Conservation (phyloP, 2,113 vertebrate genomes). For the Elephantulus edwardii region DNA sequence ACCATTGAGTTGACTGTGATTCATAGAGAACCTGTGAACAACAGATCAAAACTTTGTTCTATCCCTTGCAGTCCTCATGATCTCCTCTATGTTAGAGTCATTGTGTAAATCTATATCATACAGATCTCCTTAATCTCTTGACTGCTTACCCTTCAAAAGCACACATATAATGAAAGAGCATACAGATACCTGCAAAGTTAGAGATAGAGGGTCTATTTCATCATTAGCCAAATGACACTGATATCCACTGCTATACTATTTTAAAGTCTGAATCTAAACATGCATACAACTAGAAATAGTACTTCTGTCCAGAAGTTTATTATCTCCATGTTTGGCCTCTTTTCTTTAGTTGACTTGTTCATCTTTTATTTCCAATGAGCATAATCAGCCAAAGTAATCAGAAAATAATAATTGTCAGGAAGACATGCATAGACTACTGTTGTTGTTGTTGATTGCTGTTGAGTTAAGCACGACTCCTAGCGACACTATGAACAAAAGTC, state of each 20-base stretch:
- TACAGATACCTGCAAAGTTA: not conserved
- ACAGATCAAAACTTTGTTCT: too few relatives aligned
- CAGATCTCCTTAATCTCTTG: too few relatives aligned
- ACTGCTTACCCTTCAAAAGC: not conserved
- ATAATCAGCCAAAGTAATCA: not conserved
- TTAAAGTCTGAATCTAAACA: too few relatives aligned
- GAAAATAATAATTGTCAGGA: not conserved
- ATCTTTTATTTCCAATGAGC: not conserved
- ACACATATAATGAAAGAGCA: not conserved
- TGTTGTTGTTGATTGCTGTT: too few relatives aligned
- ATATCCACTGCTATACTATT: not conserved
- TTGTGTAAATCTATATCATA: too few relatives aligned
- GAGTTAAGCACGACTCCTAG: too few relatives aligned
- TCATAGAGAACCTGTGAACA: too few relatives aligned
- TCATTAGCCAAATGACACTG: not conserved
- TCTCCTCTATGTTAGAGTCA: too few relatives aligned
- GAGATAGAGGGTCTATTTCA: not conserved
- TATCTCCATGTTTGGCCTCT: not conserved
- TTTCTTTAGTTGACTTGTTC: not conserved
- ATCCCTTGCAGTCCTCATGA: too few relatives aligned
- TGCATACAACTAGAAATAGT: not conserved
- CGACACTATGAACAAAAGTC: too few relatives aligned
- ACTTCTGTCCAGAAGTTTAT: not conserved
- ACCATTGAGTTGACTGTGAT: too few relatives aligned
- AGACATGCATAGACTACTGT: not conserved